These are phyloP conservation scores for Pseudochirops corinnae DNA, from an alignment of 2,797 vertebrate genomes.

Conservation along the genomic window DNA sequence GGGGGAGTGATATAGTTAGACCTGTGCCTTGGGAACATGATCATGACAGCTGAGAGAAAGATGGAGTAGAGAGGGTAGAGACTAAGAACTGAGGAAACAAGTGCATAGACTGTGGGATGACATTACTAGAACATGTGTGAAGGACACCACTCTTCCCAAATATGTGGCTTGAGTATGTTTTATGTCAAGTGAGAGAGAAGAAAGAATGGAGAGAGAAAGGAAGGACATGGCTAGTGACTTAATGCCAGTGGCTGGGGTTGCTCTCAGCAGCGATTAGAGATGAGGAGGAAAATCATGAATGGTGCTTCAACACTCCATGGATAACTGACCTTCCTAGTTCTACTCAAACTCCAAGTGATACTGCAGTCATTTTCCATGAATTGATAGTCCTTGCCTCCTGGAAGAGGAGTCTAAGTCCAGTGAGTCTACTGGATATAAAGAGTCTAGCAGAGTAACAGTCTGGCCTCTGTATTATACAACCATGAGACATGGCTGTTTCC, in stretches of 20 bases:
- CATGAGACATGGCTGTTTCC: not conserved
- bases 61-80: not conserved
- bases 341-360: not conserved
- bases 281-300: not conserved
- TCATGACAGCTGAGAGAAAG: not conserved
- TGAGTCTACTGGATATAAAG: not conserved
- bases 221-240: not conserved
- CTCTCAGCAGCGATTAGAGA: not conserved
- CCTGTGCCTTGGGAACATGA: not conserved
- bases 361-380: not conserved
- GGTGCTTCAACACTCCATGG: not conserved
- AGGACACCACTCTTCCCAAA: not conserved
- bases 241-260: not conserved
- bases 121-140: not conserved
- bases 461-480: not conserved
- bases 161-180: not conserved
- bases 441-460: not conserved
- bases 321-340: not conserved
- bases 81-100: not conserved
- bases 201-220: rapidly evolving
- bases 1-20: not conserved
- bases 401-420: not conserved
- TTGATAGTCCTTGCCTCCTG: not conserved
- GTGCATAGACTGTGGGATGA: not conserved
- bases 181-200: not conserved